Evolutionary conservation across 2,797 vertebrate species (phyloP).

Genomic region (Hoplostethus atlanticus): DNA sequence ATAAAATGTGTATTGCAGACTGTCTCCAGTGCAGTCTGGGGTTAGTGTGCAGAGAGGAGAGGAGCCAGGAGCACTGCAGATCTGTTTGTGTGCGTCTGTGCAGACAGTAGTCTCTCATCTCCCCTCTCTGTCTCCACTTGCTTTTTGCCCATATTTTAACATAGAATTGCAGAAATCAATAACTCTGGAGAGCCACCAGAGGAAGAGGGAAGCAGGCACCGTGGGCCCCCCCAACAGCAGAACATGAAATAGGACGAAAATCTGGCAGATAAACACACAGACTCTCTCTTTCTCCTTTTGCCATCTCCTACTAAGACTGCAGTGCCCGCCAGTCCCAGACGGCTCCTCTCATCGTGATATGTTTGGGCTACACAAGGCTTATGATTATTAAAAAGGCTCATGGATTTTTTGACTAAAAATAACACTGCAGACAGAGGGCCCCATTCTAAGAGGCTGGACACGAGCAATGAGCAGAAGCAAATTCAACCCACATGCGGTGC

Average conservation of each 20-base stretch:
- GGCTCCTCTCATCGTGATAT: conserved; percentile 63
- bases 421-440: conserved; percentile 71
- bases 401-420: conserved; percentile 78
- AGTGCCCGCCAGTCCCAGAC: conserved; percentile 64
- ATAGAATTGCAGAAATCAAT: conserved; percentile 72
- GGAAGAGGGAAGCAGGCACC: conserved; percentile 20
- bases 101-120: conserved; percentile 85
- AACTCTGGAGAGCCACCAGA: conserved; percentile 67
- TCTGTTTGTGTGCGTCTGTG: conserved; percentile 60
- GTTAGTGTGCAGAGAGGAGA: conserved; percentile 71
- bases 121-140: conserved; percentile 72
- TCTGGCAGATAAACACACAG: conserved; percentile 51
- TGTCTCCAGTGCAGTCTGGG: conserved; percentile 82
- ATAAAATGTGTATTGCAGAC: conserved; percentile 85
- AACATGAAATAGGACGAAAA: conserved; percentile 59
- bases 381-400: conserved; percentile 79
- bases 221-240: conserved; percentile 40
- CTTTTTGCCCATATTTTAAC: conserved; percentile 78
- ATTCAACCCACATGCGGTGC: conserved; percentile 69
- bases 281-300: conserved; percentile 54
- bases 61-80: conserved; percentile 81
- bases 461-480: conserved; percentile 62
- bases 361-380: conserved; percentile 72
- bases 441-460: conserved; percentile 65
- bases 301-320: conserved; percentile 63